Evolutionary conservation across 2,113 vertebrate species (phyloP), one percentile per base, ranked within the genome.

Genomic region (Lophura nycthemera): DNA sequence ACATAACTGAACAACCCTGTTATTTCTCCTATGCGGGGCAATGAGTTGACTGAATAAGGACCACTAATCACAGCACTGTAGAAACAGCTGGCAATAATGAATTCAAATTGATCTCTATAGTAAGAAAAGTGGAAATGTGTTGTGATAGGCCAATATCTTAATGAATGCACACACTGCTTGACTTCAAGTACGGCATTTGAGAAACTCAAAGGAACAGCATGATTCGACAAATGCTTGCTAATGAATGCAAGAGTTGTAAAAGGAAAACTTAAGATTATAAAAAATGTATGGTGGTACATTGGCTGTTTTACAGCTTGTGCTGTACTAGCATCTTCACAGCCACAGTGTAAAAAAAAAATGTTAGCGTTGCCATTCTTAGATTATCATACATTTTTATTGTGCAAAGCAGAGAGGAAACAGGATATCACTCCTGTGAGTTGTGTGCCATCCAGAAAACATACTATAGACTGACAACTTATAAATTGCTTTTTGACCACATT

Each of bases 61-160:
- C 74, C 42, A 17, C 77, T 85, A 29, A 47, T 88, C 88, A 72
- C 47, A 66, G 20, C 32, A 59, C 66, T 1, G 2, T 19, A 84
- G 79, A 92, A 97, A 84, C 88, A 97, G 95, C 89, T 96, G 91
- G 93, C 83, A 91, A 92, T 71, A 90, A 86, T 63, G 50, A 92
- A 81, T 88, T 82, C 71, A 91, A 96, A 92, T 94, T 79, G 52
- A 92, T 95, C 94, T 72, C 76, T 84, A 94, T 32, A 71, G 56
- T 77, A 74, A 86, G 66, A 63, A 86, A 79, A 90, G 75, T 57
- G 78, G 88, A 93, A 85, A 76, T 60, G 74, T 40, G 86, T 71
- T 85, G 78, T 57, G 72, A 93, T 57, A 96, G 90, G 69, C 24
- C 87, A 92, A 77, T 81, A 74, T 74, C 60, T 87, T 91, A 69